phyloP scores from a whole-genome alignment of 2,888 invertebrate genomes.

The Keiferia lycopersicella region DNA sequence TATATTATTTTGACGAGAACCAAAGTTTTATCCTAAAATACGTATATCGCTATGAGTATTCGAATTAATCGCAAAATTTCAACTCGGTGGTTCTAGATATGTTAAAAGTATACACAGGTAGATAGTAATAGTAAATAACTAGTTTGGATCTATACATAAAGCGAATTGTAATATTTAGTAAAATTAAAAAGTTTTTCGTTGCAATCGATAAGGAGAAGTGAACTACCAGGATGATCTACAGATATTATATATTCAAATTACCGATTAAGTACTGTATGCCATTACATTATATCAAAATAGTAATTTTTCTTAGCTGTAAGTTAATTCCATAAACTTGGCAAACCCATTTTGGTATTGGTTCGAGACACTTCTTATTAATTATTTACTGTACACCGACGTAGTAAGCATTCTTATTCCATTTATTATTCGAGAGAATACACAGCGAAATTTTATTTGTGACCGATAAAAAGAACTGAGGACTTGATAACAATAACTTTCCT shows the following conservation, averaged over 20 bases:
- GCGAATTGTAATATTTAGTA: slow-evolving; percentile 9
- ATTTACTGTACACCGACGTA: background rate
- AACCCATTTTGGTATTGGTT: background rate
- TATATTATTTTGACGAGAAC: slow-evolving; percentile 68
- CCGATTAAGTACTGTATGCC: slow-evolving; percentile 29
- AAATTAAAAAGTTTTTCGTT: slow-evolving; percentile 17
- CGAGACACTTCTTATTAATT: background rate
- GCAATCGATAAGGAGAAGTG: slow-evolving; percentile 4
- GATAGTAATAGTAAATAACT: background rate
- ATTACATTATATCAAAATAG: slow-evolving; percentile 16
- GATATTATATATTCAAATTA: background rate
- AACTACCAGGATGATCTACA: background rate
- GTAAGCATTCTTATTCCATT: background rate
- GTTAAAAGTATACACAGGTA: slow-evolving; percentile 35
- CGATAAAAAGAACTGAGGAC: too few relatives aligned
- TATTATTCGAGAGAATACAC: background rate
- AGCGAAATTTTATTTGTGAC: too few relatives aligned
- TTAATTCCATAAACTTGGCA: background rate
- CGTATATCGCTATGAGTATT: slow-evolving; percentile 62
- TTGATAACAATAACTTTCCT: too few relatives aligned
- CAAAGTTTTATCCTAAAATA: slow-evolving; percentile 50
- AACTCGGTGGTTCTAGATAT: slow-evolving; percentile 71
- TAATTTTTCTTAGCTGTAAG: background rate
- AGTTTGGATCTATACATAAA: slow-evolving; percentile 4
- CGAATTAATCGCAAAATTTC: slow-evolving; percentile 48